Conservation (phyloP, 2,797 vertebrate genomes). For the Orientallactaga sibirica region DNA sequence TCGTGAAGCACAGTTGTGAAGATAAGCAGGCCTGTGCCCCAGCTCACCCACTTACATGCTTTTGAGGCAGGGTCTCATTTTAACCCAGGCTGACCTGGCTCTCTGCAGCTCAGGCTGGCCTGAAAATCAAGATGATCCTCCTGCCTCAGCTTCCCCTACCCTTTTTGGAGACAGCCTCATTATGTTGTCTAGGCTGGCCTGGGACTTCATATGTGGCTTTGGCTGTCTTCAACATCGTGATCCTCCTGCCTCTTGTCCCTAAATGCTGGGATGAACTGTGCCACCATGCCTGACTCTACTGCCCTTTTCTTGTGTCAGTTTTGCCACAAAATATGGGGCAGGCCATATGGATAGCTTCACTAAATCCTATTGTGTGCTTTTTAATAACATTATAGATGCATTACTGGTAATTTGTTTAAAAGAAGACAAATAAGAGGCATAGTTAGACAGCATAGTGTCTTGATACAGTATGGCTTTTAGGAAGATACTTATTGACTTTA, state of each 20-base stretch:
- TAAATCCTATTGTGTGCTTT: background rate
- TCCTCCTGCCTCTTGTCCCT: background rate
- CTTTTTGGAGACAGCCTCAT: too few relatives aligned
- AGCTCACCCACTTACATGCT: too few relatives aligned
- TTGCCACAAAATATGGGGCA: background rate
- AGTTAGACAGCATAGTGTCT: slow-evolving; percentile 14
- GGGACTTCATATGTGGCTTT: background rate
- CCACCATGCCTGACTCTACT: background rate
- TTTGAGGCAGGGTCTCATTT: too few relatives aligned
- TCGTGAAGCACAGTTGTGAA: background rate
- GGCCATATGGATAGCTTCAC: background rate
- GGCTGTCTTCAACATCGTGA: background rate
- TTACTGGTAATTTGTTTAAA: slow-evolving; percentile 57
- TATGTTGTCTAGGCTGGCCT: background rate
- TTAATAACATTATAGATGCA: slow-evolving; percentile 22
- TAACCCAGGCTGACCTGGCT: too few relatives aligned
- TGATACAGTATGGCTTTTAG: slow-evolving; percentile 59
- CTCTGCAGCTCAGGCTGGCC: too few relatives aligned
- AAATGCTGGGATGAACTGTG: background rate
- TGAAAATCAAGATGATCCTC: too few relatives aligned
- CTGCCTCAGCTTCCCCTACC: too few relatives aligned
- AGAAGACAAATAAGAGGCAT: slow-evolving; percentile 24
- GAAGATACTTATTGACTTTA: slow-evolving; percentile 64
- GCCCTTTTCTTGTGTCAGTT: background rate
- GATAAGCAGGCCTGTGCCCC: background rate